Conservation (phyloP, 2,888 invertebrate genomes). For the Cerceris ruficornis region DNA sequence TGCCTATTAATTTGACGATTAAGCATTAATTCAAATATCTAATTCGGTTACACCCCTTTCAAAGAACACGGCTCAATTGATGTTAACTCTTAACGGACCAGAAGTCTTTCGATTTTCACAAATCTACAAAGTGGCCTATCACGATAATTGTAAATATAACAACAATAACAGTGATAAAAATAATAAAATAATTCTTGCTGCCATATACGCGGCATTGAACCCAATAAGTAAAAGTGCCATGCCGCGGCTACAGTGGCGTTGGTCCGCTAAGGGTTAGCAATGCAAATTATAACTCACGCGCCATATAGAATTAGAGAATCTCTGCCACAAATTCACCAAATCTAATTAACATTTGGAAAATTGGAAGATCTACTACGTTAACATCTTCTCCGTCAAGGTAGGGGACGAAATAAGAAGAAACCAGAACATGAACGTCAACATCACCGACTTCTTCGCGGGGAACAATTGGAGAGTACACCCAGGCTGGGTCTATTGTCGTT, state of each 20-base stretch:
- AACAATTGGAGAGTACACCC: conserved; percentile 91
- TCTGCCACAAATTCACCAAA: too few relatives aligned
- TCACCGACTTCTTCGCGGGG: conserved; percentile 89
- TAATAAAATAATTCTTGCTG: not conserved
- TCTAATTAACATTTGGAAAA: too few relatives aligned
- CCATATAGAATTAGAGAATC: too few relatives aligned
- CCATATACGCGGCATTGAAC: not conserved
- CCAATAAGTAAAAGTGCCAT: not conserved
- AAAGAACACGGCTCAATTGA: too few relatives aligned
- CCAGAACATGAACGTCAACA: conserved; percentile 86
- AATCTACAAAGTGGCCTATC: not conserved
- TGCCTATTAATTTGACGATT: too few relatives aligned
- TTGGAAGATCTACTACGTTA: not conserved
- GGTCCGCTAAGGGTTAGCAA: not conserved
- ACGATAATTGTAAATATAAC: not conserved
- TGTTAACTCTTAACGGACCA: too few relatives aligned
- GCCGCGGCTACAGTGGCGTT: not conserved
- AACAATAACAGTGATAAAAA: not conserved
- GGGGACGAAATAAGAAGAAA: conserved; percentile 89
- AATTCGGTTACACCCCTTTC: too few relatives aligned
- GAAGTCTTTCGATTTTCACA: not conserved
- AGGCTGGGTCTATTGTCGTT: conserved; percentile 95
- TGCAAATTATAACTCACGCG: too few relatives aligned
- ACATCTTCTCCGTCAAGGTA: conserved; percentile 82
- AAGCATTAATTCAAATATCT: too few relatives aligned